These are phyloP conservation scores for Brachionus plicatilis DNA, from an alignment of 1,140 invertebrate genomes.

Conservation along the genomic window DNA sequence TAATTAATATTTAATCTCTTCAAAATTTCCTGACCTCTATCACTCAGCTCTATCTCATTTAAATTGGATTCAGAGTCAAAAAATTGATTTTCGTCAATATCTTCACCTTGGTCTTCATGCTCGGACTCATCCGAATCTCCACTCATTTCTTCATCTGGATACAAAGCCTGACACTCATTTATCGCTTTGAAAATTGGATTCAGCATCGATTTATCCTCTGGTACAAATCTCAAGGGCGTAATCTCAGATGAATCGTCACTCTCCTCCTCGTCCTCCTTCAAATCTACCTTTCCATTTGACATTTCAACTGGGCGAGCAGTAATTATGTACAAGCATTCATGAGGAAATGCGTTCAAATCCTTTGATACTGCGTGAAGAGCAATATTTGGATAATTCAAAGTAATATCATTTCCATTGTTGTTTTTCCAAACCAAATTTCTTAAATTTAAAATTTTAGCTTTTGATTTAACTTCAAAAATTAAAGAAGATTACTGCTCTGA, in stretches of 20 bases:
- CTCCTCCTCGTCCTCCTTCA: slow-evolving; percentile 55
- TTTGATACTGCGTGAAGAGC: slow-evolving; percentile 68
- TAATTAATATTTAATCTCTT: slow-evolving; percentile 11
- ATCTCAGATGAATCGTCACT: slow-evolving; percentile 61
- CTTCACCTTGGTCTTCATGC: background rate
- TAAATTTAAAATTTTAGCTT: slow-evolving; percentile 40
- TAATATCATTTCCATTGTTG: slow-evolving; percentile 63
- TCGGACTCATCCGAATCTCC: background rate
- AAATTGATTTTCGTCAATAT: slow-evolving; percentile 1
- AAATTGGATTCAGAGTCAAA: background rate
- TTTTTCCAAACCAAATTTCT: slow-evolving; percentile 66
- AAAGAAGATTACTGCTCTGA: background rate
- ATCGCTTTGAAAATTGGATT: slow-evolving; percentile 66
- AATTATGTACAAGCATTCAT: slow-evolving; percentile 68
- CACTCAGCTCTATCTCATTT: background rate
- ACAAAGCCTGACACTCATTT: slow-evolving; percentile 64
- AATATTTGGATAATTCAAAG: slow-evolving; percentile 67
- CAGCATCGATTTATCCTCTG: slow-evolving; percentile 61
- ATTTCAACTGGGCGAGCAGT: slow-evolving; percentile 60
- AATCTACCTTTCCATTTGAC: background rate
- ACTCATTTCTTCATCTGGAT: slow-evolving; percentile 61
- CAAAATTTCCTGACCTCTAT: background rate
- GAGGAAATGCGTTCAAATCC: slow-evolving; percentile 63
- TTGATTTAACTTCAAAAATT: background rate
- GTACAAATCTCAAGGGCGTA: slow-evolving; percentile 62